Evolutionary conservation across 2,113 vertebrate species (phyloP), one percentile per base, ranked within the genome.

Genomic region (Gobiocypris rarus): DNA sequence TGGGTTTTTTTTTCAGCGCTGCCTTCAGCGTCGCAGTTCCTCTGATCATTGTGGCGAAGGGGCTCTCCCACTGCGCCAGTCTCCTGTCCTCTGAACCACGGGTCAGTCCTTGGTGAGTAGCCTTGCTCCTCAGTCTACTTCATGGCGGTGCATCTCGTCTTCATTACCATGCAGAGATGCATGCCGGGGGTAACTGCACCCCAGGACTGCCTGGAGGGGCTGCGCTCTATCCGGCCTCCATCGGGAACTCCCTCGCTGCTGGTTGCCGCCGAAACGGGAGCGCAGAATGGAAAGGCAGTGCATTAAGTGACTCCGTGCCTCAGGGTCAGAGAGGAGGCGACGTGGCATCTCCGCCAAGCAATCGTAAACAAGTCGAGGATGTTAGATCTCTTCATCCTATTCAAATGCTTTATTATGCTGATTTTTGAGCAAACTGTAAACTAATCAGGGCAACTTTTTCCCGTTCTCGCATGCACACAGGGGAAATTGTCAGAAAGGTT

Each of bases 191-290:
- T 89, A 91, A 92, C 90, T 90, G 91, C 93, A 94, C 94, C 94
- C 91, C 93, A 93, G 93, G 93, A 94, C 90, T 93, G 94, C 93
- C 94, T 94, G 92, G 93, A 93, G 94, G 94, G 91, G 92, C 91
- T 38, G 89, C 89, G 86, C 89, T 89, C 90, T 91, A 91, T 91
- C 90, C 84, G 81, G 89, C 91, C 90, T 93, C 93, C 87, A 52
- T 86, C 88, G 93, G 94, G 93, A 93, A 91, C 85, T 87, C 61
- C 67, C 88, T 87, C 91, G 89, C 87, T 90, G 91, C 87, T 87
- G 90, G 91, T 81, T 88, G 90, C 88, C 89, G 87, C 74, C 73
- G 89, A 91, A 92, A 90, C 88, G 87, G 89, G 91, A 89, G 87
- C 81, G 87, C 85, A 56, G 81, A 69, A 74, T 84, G 43, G 59